Evolutionary conservation across 2,797 vertebrate genomes (phyloP).

Genomic region (Miichthys miiuy): DNA sequence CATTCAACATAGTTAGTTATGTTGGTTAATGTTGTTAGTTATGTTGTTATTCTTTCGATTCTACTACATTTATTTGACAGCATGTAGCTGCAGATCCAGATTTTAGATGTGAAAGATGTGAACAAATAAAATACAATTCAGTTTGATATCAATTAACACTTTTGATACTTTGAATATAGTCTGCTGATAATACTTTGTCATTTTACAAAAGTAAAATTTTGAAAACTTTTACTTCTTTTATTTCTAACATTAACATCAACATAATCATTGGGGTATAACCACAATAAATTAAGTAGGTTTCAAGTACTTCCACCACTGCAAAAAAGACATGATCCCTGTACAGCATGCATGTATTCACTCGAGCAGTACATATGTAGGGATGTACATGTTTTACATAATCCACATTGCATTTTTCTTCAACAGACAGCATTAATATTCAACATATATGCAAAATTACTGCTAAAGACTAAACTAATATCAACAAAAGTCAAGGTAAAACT

Average conservation of each 20-base stretch:
- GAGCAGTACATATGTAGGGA: neutral
- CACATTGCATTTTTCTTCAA: neutral
- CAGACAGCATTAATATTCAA: neutral
- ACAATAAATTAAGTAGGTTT: neutral
- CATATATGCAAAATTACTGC: neutral
- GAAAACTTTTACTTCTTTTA: no score
- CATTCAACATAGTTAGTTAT: no score
- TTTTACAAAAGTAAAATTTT: no score
- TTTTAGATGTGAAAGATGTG: neutral
- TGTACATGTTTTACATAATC: neutral
- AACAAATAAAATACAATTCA: neutral
- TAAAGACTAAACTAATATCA: neutral
- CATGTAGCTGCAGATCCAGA: neutral
- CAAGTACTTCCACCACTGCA: neutral
- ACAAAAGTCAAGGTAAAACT: neutral
- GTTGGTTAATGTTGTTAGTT: no score
- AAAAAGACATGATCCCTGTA: neutral
- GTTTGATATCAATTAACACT: no score
- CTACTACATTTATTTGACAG: neutral
- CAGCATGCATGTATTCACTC: neutral
- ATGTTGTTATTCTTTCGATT: neutral
- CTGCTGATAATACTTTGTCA: neutral
- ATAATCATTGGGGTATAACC: neutral
- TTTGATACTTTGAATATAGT: neutral
- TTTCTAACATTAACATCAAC: no score